Evolutionary conservation across 2,113 vertebrate genomes (phyloP).

Genomic region (Beaufortia kweichowensis): DNA sequence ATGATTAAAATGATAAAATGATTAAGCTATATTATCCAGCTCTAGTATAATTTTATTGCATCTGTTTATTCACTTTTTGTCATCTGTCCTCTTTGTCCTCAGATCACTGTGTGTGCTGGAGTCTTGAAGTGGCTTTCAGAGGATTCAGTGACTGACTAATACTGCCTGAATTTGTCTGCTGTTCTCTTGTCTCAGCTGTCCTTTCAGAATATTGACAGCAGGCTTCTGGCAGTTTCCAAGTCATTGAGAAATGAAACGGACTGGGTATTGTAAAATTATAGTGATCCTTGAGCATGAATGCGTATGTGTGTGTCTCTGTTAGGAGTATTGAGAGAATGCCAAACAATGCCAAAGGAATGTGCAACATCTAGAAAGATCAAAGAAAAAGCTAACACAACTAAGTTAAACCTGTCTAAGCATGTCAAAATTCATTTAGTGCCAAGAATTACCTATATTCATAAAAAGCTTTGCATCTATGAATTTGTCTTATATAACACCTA

Average conservation of each 20-base stretch:
- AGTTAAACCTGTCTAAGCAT: constrained; percentile 13
- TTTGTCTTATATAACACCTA: not conserved
- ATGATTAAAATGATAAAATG: too few relatives aligned
- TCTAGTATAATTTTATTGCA: too few relatives aligned
- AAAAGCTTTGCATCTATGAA: not conserved
- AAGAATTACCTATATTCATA: constrained; percentile 15
- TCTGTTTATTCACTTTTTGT: not conserved
- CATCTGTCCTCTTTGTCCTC: constrained; percentile 13
- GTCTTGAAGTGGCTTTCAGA: constrained; percentile 57
- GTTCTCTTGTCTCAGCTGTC: constrained; percentile 45
- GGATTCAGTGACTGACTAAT: constrained; percentile 39
- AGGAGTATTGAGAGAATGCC: not conserved
- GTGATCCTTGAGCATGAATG: constrained; percentile 43
- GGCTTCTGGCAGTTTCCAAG: constrained; percentile 44
- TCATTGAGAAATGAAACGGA: constrained; percentile 28
- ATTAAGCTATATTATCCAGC: too few relatives aligned
- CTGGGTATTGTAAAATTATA: constrained; percentile 49
- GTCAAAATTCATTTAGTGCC: not conserved
- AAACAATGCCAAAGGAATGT: constrained; percentile 46
- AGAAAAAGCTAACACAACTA: not conserved
- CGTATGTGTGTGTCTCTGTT: constrained; percentile 38
- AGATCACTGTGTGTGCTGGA: constrained; percentile 65
- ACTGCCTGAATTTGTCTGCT: constrained; percentile 55
- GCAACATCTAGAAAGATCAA: not conserved
- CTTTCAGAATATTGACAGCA: constrained; percentile 50